Evolutionary conservation across 1,140 invertebrate genomes (phyloP).

Genomic region (Drosophila ercepeae): DNA sequence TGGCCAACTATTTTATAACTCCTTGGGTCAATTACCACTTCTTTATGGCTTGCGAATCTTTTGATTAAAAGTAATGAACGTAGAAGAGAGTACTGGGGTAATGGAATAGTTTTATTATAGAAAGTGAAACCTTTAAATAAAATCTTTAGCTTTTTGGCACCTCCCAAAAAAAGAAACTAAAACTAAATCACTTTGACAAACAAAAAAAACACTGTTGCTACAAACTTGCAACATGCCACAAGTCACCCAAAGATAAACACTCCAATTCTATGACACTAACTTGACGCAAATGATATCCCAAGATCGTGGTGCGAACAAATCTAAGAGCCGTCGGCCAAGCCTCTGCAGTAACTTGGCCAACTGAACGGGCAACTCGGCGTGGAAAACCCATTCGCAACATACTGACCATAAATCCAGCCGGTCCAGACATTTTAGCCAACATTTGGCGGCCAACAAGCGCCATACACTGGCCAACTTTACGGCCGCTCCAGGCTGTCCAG

Average conservation of each 20-base stretch:
- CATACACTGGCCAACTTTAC: constrained; percentile 48
- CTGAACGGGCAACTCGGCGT: constrained; percentile 21
- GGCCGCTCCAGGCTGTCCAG: neutral
- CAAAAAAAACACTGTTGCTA: constrained; percentile 4
- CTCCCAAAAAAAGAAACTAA: neutral
- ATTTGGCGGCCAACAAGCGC: constrained; percentile 33
- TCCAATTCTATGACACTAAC: constrained; percentile 68
- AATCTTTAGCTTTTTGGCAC: too few relatives aligned
- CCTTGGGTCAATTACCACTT: constrained; percentile 18
- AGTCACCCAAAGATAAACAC: constrained; percentile 64
- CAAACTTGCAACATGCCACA: constrained; percentile 9
- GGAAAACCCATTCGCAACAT: constrained; percentile 71
- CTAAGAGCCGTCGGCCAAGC: constrained; percentile 59
- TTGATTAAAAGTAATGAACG: constrained; percentile 9
- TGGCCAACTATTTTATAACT: constrained; percentile 15
- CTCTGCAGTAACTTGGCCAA: constrained; percentile 42
- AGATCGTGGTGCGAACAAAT: constrained; percentile 55
- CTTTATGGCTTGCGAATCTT: neutral
- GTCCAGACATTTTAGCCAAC: constrained; percentile 70
- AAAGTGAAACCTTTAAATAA: neutral
- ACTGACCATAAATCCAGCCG: constrained; percentile 75
- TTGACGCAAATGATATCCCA: constrained; percentile 63
- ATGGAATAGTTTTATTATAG: neutral
- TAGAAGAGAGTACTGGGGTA: neutral
- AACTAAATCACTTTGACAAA: neutral